Evolutionary conservation across 1,140 invertebrate species (phyloP), one percentile per base, ranked within the genome.

Genomic region (Drosophila burlai): DNA sequence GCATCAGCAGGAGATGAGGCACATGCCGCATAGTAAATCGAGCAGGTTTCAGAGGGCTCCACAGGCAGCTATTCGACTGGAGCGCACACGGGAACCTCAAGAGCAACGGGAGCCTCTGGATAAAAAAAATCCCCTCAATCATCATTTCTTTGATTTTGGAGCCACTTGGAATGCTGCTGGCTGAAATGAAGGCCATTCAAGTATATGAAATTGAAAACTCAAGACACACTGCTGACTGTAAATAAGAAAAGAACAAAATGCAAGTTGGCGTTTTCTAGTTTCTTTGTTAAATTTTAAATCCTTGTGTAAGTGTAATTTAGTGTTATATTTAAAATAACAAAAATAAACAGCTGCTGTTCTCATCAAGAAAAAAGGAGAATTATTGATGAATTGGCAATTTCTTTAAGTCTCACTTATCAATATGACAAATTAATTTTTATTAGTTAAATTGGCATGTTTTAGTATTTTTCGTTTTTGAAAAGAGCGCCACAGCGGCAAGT

Each of bases 1-100:
- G 57, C 52, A 80, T 24, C 58, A 66, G 29, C 49, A 76, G 4
- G 36, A 45, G 36, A 18, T 49, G 21, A 59, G 26, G 40, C 36
- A 15, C 5, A 46, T 42, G 38, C 18, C 34, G 8, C 26, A 34
- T 1, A 15, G 7, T 4, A 79, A 87, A 15, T 10, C 15, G 4
- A 78, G 86, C n/a, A 49, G 60, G 6, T 54, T 40, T 38, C 71
- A 74, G 9, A 36, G 29, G 15, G 75, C 79, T 24, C 83, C 83
- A 24, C 8, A 54, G 7, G 42, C 54, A n/a, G 76, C 75, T 11
- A 80, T 61, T n/a, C 79, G 61, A n/a, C 21, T 86, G n/a, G n/a
- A n/a, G n/a, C n/a, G n/a, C n/a, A n/a, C n/a, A n/a, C n/a, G n/a
- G n/a, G n/a, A n/a, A n/a, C n/a, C n/a, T n/a, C n/a, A n/a, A n/a